Evolutionary conservation across 1,140 invertebrate genomes (phyloP).

Genomic region (Papilio machaon): DNA sequence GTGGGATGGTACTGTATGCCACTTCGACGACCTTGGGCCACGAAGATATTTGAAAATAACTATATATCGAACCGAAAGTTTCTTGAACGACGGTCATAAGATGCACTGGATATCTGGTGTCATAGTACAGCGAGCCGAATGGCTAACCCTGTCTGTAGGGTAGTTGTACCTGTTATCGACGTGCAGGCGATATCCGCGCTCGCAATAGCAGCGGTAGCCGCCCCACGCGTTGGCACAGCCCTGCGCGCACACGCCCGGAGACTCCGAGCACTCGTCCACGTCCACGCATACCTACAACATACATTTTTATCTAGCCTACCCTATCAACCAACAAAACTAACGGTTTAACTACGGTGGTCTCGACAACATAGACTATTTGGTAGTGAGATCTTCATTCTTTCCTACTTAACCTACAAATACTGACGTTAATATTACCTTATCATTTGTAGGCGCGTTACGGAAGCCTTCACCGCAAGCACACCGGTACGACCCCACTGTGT

Average conservation of each 20-base stretch:
- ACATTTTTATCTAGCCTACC: neutral
- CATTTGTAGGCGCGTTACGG: conserved; percentile 80
- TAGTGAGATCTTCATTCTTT: no score
- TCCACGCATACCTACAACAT: conserved; percentile 82
- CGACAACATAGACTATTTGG: neutral
- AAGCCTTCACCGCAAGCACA: conserved; percentile 92
- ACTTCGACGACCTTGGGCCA: no score
- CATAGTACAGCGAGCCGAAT: no score
- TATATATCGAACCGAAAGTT: neutral
- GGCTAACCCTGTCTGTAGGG: no score
- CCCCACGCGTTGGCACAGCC: conserved; percentile 92
- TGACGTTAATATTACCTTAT: conserved; percentile 53
- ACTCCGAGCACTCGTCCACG: conserved; percentile 85
- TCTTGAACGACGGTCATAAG: neutral
- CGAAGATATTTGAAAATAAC: no score
- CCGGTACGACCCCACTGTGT: conserved; percentile 91
- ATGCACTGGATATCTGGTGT: neutral
- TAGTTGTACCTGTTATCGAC: conserved; percentile 85
- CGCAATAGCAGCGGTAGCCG: conserved; percentile 90
- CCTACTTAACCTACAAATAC: neutral
- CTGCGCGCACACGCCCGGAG: conserved; percentile 89
- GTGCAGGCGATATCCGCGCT: conserved; percentile 87
- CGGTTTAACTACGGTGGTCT: neutral
- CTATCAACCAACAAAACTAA: neutral
- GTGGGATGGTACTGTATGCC: no score